Conservation (phyloP, 2,797 vertebrate genomes). For the Acanthurus tractus region DNA sequence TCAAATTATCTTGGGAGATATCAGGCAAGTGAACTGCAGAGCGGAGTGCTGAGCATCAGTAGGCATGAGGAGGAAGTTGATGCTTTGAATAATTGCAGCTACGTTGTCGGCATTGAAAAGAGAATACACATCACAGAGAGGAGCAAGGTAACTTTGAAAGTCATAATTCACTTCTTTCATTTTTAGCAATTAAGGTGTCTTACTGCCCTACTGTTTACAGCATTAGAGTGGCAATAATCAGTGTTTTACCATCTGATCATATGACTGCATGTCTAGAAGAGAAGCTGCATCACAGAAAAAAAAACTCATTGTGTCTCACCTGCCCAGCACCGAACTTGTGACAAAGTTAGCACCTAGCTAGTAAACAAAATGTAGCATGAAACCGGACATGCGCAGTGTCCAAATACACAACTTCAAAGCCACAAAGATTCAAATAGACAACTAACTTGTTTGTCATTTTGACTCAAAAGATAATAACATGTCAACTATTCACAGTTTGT, state of each 20-base stretch:
- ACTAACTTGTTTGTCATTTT: too few relatives aligned
- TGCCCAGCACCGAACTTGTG: not conserved
- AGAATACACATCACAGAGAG: slow-evolving; percentile 20
- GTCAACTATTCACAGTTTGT: too few relatives aligned
- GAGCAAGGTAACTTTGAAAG: slow-evolving; percentile 35
- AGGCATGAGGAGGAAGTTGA: slow-evolving; percentile 66
- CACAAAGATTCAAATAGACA: too few relatives aligned
- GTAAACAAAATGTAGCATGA: not conserved
- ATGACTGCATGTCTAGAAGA: not conserved
- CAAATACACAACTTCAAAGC: not conserved
- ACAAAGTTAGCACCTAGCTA: not conserved
- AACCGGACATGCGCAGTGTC: not conserved
- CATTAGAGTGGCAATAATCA: too few relatives aligned
- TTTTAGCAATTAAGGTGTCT: slow-evolving; percentile 13
- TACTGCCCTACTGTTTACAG: not conserved
- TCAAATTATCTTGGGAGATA: slow-evolving; percentile 84
- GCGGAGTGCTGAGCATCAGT: slow-evolving; percentile 75
- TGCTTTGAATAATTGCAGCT: slow-evolving; percentile 77
- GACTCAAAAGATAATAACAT: too few relatives aligned
- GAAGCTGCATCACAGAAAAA: too few relatives aligned
- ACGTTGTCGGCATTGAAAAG: slow-evolving; percentile 52
- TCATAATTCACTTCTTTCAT: slow-evolving; percentile 28
- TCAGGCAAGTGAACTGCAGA: slow-evolving; percentile 77
- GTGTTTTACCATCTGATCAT: not conserved
- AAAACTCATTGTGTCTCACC: not conserved